Conservation (phyloP, 2,113 vertebrate genomes). For the Elgaria multicarinata region DNA sequence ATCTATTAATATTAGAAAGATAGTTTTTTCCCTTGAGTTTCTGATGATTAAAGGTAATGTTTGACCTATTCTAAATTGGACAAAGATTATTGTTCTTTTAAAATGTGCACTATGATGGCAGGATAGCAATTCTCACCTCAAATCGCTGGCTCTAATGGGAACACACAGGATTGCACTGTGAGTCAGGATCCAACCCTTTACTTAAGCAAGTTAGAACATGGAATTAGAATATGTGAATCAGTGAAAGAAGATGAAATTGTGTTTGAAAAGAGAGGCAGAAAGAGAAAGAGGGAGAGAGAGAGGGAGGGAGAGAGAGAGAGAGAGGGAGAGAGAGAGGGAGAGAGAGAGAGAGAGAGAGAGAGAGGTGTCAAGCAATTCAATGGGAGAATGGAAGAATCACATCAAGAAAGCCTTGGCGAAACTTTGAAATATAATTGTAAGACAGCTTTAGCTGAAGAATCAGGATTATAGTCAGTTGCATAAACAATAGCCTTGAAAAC, state of each 20-base stretch:
- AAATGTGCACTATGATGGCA: neutral
- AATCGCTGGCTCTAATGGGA: neutral
- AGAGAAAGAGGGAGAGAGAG: neutral
- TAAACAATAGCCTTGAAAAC: slow-evolving; percentile 19
- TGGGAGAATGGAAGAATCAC: neutral
- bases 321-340: neutral
- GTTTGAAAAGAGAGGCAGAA: neutral
- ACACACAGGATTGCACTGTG: neutral
- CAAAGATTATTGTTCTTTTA: neutral
- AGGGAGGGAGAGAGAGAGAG: neutral
- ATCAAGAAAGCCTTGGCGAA: neutral
- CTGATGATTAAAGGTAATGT: neutral
- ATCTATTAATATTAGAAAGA: neutral
- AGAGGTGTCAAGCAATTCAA: neutral
- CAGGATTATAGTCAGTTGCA: slow-evolving; percentile 23
- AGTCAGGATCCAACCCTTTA: neutral
- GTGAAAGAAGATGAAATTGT: neutral
- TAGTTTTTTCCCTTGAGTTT: rapidly evolving
- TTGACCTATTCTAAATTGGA: neutral
- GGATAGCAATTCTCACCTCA: neutral
- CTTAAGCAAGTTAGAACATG: neutral
- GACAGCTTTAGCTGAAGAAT: neutral
- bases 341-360: neutral
- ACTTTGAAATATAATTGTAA: slow-evolving; percentile 1
- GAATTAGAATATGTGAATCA: neutral